Base-by-base conservation (phyloP, 1,140 invertebrate species). In the Phymorhynchus buccinoides region DNA sequence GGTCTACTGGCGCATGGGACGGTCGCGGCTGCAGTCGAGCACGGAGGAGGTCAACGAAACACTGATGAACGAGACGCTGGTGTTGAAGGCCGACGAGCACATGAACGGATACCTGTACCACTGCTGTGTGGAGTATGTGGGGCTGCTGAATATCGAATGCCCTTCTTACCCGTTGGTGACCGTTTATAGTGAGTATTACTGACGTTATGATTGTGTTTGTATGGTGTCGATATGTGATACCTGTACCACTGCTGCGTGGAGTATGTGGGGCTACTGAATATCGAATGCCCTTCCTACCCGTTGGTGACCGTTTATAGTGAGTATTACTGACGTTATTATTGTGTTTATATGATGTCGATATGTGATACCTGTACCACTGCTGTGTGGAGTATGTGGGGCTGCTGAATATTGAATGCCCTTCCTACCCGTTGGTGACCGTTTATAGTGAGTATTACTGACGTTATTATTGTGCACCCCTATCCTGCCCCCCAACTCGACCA, bases 61-160 rank as follows among this genome's bases (percentile, higher is more conserved):
- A 18, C n/a, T 78, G 3, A 12, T 84, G 71, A 80, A 56, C 35
- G 84, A 78, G 75, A 84, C 84, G 6, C 52, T 84, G 56, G 22
- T 12, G 1, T 12, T 84, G 77, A 84, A 41, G 37, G 84, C 84
- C 12, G 39, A 41, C 42, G 84, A 79, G 39, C 75, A 84, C 56
- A 88, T 88, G 77, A 87, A 90, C 84, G 89, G 89, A 12, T 87
- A 88, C 66, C 79, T 87, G 44, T 90, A 88, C 68, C 82, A 84
- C 39, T 90, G 89, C 87, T 52, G 83, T 16, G 84, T 86, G 18
- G 83, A 80, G 32, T 90, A 87, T 82, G 80, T 84, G 3, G 84
- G 84, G 32, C 73, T 86, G 35, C 30, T 80, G 66, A 41, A 68
- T 39, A 83, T 79, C 22, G 68, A 85, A 66, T 79, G 77, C 71